Conservation (phyloP, 1,140 invertebrate genomes). For the Zaprionus camerounensis region DNA sequence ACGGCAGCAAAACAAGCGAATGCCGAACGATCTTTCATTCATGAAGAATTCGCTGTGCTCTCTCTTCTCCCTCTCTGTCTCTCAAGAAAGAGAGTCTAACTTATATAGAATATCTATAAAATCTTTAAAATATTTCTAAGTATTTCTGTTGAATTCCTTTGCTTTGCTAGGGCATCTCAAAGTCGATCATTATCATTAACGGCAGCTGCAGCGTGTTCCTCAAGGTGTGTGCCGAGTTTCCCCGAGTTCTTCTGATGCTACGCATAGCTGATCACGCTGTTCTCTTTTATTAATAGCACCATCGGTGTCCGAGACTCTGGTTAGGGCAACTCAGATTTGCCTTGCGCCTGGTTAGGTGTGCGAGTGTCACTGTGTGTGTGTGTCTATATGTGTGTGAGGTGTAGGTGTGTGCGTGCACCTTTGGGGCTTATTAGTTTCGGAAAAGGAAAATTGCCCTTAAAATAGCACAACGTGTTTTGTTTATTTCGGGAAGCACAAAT, state of each 20-base stretch:
- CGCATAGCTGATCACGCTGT: slow-evolving; percentile 54
- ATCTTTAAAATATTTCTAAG: neutral
- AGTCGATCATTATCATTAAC: neutral
- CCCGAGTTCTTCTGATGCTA: slow-evolving; percentile 44
- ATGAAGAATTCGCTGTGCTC: slow-evolving; percentile 35
- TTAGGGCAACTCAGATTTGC: slow-evolving; percentile 67
- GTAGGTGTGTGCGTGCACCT: slow-evolving; percentile 28
- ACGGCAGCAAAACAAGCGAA: slow-evolving; percentile 33
- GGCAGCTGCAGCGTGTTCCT: slow-evolving; percentile 42
- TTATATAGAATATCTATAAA: neutral
- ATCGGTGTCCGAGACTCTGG: slow-evolving; percentile 48
- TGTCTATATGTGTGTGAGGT: slow-evolving; percentile 2
- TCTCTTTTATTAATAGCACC: slow-evolving; percentile 61
- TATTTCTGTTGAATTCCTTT: neutral
- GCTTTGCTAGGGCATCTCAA: slow-evolving; percentile 15
- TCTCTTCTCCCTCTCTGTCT: slow-evolving; percentile 7
- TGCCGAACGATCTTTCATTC: slow-evolving; percentile 58
- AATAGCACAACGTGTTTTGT: slow-evolving; percentile 54
- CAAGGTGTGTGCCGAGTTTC: slow-evolving; percentile 53
- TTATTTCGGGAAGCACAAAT: slow-evolving; percentile 54
- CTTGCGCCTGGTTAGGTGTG: slow-evolving; percentile 39
- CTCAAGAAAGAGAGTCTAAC: neutral
- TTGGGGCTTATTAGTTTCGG: slow-evolving; percentile 65
- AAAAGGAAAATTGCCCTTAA: slow-evolving; percentile 62
- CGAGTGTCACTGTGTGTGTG: slow-evolving; percentile 2